Evolutionary conservation across 2,113 vertebrate species (phyloP).

Genomic region (Aleadryas rufinucha): DNA sequence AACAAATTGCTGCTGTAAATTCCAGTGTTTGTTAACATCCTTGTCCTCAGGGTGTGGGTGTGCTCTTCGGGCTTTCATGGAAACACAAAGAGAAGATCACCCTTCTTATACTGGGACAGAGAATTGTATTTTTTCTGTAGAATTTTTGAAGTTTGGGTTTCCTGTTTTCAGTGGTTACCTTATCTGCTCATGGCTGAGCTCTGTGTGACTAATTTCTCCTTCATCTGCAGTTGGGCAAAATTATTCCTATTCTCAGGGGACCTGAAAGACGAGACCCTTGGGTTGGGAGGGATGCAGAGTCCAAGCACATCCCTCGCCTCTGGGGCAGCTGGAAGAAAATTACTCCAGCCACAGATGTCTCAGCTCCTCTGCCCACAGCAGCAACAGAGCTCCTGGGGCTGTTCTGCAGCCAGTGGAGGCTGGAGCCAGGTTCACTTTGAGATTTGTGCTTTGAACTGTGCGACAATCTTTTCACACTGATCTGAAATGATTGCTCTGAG

Average conservation of each 20-base stretch:
- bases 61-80: background rate
- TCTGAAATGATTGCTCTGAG: background rate
- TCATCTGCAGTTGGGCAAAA: background rate
- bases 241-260: background rate
- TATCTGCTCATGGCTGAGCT: background rate
- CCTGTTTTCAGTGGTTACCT: background rate
- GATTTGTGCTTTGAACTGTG: background rate
- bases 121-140: background rate
- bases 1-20: slow-evolving; percentile 28
- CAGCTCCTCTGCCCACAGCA: background rate
- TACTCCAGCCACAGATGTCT: background rate
- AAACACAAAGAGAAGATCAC: background rate
- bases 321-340: background rate
- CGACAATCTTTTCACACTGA: background rate
- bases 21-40: slow-evolving; percentile 3
- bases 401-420: background rate
- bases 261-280: background rate
- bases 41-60: slow-evolving; percentile 16
- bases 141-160: background rate
- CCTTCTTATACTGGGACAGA: background rate
- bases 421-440: background rate
- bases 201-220: background rate
- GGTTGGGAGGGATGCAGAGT: background rate
- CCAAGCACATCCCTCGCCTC: background rate
- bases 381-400: background rate